phyloP scores from a whole-genome alignment of 2,888 invertebrate species.

The Eilema depressum region DNA sequence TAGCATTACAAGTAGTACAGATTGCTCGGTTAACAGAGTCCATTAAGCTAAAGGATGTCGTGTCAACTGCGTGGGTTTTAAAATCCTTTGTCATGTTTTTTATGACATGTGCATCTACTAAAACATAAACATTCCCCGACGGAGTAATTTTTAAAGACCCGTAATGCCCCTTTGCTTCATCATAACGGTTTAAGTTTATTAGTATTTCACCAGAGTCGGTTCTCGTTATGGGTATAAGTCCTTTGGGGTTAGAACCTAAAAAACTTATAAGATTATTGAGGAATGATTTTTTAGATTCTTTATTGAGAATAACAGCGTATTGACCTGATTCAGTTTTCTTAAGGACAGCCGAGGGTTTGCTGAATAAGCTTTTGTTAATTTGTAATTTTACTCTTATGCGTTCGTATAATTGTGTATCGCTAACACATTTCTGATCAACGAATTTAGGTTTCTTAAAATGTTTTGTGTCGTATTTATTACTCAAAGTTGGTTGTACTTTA shows the following conservation, averaged over 20 bases:
- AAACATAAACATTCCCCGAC: constrained; percentile 68
- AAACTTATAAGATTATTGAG: constrained; percentile 62
- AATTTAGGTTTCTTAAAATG: constrained; percentile 30
- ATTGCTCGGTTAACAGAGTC: constrained; percentile 49
- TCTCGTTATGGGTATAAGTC: constrained; percentile 58
- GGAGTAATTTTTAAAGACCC: constrained; percentile 66
- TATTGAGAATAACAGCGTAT: constrained; percentile 62
- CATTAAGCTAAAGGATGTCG: constrained; percentile 23
- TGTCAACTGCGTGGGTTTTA: constrained; percentile 13
- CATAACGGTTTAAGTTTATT: constrained; percentile 55
- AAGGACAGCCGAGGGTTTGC: constrained; percentile 50
- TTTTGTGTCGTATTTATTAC: constrained; percentile 29
- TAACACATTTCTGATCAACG: constrained; percentile 50
- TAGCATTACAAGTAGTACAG: constrained; percentile 16
- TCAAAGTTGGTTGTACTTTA: constrained; percentile 39
- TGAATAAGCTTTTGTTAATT: constrained; percentile 43
- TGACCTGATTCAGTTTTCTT: constrained; percentile 63
- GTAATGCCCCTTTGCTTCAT: constrained; percentile 43
- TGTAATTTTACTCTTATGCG: constrained; percentile 50
- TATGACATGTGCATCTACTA: constrained; percentile 55
- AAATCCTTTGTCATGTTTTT: constrained; percentile 41
- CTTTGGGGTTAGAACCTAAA: constrained; percentile 53
- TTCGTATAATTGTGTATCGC: constrained; percentile 60
- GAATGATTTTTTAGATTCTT: constrained; percentile 64
- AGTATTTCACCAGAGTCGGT: constrained; percentile 62